These are phyloP conservation scores for Phylloscopus trochilus DNA, from an alignment of 2,113 vertebrate genomes.

Conservation along the genomic window DNA sequence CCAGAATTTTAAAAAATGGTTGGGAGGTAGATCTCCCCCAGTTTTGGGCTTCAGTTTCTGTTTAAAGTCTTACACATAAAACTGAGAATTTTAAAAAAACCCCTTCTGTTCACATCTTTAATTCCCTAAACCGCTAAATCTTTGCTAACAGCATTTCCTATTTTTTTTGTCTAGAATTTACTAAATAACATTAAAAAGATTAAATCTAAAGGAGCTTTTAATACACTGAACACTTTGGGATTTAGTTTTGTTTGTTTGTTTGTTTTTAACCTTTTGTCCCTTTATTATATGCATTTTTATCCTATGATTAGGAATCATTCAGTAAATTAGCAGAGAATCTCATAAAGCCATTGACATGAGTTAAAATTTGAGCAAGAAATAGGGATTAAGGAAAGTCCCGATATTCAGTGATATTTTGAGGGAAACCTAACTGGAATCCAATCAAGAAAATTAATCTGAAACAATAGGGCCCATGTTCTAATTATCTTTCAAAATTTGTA, in stretches of 20 bases:
- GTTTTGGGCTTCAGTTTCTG: background rate
- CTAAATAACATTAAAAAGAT: background rate
- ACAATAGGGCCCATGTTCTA: rapidly evolving
- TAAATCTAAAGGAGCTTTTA: background rate
- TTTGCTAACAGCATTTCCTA: background rate
- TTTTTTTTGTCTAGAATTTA: background rate
- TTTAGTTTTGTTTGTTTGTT: background rate
- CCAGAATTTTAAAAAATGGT: background rate
- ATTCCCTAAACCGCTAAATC: background rate
- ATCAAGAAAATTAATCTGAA: background rate
- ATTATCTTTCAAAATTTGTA: background rate
- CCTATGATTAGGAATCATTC: background rate
- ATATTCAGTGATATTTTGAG: background rate
- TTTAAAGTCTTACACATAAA: background rate
- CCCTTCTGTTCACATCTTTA: background rate
- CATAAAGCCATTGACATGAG: background rate
- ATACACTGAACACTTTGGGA: background rate
- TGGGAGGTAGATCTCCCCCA: background rate
- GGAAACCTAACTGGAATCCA: background rate
- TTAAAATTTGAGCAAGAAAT: background rate
- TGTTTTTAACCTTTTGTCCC: background rate
- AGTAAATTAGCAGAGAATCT: background rate
- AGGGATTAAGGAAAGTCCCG: background rate
- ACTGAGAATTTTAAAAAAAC: background rate
- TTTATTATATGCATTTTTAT: background rate